A percentile compares a stretch with the other conserved stretches of the same genome.
Conservation (phyloP, 2,888 invertebrate genomes). For the Pachydiplax longipennis region DNA sequence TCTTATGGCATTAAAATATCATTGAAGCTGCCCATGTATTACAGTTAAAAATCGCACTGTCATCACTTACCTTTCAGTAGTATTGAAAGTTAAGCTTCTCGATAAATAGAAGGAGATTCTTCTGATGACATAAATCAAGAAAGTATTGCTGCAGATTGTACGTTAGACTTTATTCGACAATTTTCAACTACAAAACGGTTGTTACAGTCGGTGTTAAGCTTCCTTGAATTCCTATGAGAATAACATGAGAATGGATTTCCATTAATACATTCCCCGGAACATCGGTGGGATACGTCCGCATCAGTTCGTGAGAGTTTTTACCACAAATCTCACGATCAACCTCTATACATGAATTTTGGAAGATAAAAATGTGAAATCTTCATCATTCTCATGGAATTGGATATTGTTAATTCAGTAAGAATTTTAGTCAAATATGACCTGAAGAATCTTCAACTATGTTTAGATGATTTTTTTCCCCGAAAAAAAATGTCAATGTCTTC, state of each 20-base stretch:
- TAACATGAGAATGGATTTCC: not conserved
- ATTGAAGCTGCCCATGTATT: no score
- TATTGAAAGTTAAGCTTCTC: no score
- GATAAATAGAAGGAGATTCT: no score
- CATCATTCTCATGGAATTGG: no score
- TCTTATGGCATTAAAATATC: no score
- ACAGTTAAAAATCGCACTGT: no score
- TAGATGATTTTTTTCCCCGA: no score
- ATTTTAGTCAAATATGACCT: no score
- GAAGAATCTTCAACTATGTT: no score
- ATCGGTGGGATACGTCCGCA: slow-evolving; percentile 18
- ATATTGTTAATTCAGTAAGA: no score
- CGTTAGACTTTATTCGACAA: not conserved
- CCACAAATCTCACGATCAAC: not conserved
- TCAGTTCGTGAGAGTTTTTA: not conserved
- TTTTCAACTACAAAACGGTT: not conserved
- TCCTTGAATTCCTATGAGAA: not conserved
- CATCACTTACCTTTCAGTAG: no score
- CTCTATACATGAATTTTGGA: not conserved
- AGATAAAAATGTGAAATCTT: not conserved
- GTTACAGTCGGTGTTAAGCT: not conserved
- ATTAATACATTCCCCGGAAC: not conserved
- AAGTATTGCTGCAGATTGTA: not conserved
- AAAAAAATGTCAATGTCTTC: no score
- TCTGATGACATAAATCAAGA: not conserved